phyloP scores from a whole-genome alignment of 2,888 invertebrate species.

The Ptychoptera albimana region DNA sequence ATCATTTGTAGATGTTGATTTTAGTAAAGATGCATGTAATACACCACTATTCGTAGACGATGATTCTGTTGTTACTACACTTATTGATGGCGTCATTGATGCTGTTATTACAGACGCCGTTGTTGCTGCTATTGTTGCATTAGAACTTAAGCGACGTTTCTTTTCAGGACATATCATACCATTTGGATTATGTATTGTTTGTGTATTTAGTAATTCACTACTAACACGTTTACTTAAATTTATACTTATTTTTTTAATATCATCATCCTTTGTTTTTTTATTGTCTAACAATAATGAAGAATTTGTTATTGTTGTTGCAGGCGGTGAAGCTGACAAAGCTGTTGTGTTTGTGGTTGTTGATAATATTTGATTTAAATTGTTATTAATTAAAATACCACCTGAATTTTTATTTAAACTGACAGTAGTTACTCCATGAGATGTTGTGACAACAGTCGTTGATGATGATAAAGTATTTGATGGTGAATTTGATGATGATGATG shows the following conservation, averaged over 20 bases:
- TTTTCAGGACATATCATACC: constrained; percentile 10
- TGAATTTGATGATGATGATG: too few relatives aligned
- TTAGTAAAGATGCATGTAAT: neutral
- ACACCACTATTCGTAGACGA: neutral
- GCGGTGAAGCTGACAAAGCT: neutral
- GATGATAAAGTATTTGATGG: too few relatives aligned
- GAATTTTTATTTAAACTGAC: too few relatives aligned
- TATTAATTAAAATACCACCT: too few relatives aligned
- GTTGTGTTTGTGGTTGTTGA: neutral
- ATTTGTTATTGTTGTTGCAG: neutral
- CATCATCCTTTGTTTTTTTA: too few relatives aligned
- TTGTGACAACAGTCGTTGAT: too few relatives aligned
- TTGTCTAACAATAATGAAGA: neutral
- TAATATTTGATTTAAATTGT: neutral
- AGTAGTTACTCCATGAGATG: too few relatives aligned
- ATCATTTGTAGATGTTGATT: neutral
- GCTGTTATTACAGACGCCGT: neutral
- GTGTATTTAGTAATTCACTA: too few relatives aligned
- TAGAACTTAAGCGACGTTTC: constrained; percentile 5
- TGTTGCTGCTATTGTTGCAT: neutral
- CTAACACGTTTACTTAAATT: too few relatives aligned
- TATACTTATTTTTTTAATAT: too few relatives aligned
- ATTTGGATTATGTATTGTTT: constrained; percentile 6
- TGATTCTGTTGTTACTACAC: constrained; percentile 8
- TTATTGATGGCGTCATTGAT: neutral